These are phyloP conservation scores for Mystacornis crossleyi DNA, from an alignment of 2,113 vertebrate species.

Conservation along the genomic window DNA sequence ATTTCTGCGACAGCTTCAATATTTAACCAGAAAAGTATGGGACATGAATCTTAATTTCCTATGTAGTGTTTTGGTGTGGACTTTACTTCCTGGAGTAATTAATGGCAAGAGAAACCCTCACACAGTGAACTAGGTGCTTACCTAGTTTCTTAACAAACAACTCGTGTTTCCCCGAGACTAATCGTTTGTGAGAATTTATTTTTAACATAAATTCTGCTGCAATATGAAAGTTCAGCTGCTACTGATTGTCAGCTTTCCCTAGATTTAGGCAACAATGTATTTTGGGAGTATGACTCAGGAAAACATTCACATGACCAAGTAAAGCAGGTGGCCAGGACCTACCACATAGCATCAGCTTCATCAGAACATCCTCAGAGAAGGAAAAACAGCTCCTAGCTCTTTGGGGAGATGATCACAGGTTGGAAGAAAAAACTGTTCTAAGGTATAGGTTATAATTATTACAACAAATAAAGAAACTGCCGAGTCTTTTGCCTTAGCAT, in stretches of 20 bases:
- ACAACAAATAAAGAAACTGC: not conserved
- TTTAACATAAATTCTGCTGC: not conserved
- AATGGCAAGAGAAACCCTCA: not conserved
- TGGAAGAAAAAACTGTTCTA: not conserved
- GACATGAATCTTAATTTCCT: not conserved
- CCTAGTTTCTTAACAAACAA: not conserved
- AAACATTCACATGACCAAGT: conserved; percentile 36
- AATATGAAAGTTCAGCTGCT: not conserved
- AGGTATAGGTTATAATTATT: not conserved
- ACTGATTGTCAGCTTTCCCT: not conserved
- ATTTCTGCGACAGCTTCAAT: not conserved
- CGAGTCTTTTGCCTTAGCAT: not conserved
- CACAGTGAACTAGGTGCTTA: not conserved
- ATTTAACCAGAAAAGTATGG: not conserved
- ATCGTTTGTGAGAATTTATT: not conserved
- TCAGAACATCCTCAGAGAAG: not conserved
- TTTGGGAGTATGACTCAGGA: conserved; percentile 52
- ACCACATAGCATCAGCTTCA: conserved; percentile 15
- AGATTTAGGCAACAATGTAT: conserved; percentile 40
- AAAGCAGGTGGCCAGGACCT: conserved; percentile 38
- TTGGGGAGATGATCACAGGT: not conserved
- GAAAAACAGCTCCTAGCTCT: conserved; percentile 11
- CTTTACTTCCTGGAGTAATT: not conserved
- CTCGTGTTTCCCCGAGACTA: not conserved
- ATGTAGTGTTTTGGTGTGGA: not conserved